Base-by-base conservation (phyloP, 2,888 invertebrate species). In the Craniophora ligustri region DNA sequence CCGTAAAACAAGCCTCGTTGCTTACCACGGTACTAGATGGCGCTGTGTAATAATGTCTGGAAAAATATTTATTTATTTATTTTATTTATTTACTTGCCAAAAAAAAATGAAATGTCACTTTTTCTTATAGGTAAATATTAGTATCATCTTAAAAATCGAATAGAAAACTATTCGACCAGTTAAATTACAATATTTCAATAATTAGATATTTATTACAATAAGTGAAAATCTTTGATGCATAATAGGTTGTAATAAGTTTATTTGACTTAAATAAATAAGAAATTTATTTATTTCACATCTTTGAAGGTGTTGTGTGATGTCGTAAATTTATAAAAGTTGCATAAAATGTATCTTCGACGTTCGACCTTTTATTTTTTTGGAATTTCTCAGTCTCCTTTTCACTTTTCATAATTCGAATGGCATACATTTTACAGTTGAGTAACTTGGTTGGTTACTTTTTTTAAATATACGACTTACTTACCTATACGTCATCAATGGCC, bases 391-490 rank as follows among this genome's bases (percentile, higher is more conserved):
- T 40, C 10, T 38, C 45, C n/a, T 58, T 59, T 60, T 68, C 51
- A 49, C 48, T 59, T 67, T 71, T 67, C 28, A 45, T 55, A 36
- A 42, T 61, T 72, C 36, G 42, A 45, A 45, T 73, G 61, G 15
- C 70, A 69, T 71, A n/a, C n/a, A n/a, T n/a, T n/a, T 71, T 61
- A 40, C 36, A 18, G 32, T 60, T 66, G 39, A 53, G 49, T 45
- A 60, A 69, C 47, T 49, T 32, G 18, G 46, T 41, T 36, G 16
- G 0, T 38, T 26, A 19, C 10, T 48, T 46, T 32, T 66, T 42
- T n/a, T n/a, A n/a, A n/a, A n/a, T n/a, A n/a, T n/a, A n/a, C n/a
- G n/a, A n/a, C n/a, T n/a, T n/a, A n/a, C n/a, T n/a, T n/a, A n/a
- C n/a, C n/a, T n/a, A n/a, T n/a, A n/a, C n/a, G n/a, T n/a, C n/a